Evolutionary conservation across 1,140 invertebrate species (phyloP).

Genomic region (Asbolus verrucosus): DNA sequence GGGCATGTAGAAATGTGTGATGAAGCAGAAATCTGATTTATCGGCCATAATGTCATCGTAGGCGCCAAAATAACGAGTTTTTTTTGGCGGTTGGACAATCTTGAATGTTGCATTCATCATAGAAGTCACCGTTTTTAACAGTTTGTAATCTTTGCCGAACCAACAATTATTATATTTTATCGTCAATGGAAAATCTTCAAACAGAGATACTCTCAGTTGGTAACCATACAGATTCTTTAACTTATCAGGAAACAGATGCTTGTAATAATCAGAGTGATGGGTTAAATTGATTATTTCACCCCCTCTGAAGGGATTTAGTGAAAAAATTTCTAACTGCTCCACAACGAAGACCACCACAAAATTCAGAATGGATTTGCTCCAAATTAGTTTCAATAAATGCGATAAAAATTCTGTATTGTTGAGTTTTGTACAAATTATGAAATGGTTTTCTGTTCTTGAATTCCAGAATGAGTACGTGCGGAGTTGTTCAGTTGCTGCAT

Average conservation of each 20-base stretch:
- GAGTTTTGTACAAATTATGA: no score
- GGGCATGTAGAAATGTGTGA: conserved; percentile 1
- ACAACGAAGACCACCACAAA: neutral
- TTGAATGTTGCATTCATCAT: conserved; percentile 23
- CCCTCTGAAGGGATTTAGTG: neutral
- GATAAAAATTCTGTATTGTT: no score
- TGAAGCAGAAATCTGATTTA: conserved; percentile 23
- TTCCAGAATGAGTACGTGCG: no score
- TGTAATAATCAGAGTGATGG: neutral
- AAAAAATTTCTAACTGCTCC: neutral
- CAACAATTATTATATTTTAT: neutral
- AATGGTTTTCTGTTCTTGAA: no score
- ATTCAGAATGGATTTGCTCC: no score
- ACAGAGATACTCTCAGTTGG: conserved; percentile 7
- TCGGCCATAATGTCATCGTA: conserved; percentile 14
- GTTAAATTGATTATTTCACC: conserved; percentile 2
- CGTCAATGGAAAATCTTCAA: neutral
- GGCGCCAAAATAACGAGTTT: neutral
- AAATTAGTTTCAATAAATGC: no score
- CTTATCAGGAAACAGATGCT: neutral
- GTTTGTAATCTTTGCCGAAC: conserved; percentile 3
- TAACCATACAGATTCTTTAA: conserved; percentile 18
- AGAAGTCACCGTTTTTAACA: neutral
- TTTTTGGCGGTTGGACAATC: neutral
- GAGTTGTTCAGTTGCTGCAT: no score